phyloP scores from a whole-genome alignment of 2,113 vertebrate species.

The Saguinus imperator region DNA sequence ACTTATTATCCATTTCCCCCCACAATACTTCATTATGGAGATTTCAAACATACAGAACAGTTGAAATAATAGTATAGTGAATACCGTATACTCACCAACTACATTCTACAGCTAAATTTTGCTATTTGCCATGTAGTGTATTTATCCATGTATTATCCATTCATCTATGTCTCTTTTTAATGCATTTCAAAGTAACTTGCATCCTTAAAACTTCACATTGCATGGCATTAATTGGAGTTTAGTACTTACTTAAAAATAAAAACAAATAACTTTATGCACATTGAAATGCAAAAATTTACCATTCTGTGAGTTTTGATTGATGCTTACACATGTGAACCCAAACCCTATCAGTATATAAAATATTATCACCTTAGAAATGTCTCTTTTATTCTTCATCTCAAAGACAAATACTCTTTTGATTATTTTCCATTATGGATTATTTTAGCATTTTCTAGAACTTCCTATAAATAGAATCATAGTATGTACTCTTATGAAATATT shows the following conservation, averaged over 20 bases:
- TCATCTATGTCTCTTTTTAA: not conserved
- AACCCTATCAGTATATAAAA: not conserved
- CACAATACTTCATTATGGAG: not conserved
- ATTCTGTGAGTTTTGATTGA: not conserved
- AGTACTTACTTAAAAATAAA: not conserved
- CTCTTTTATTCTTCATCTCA: not conserved
- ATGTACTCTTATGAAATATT: not conserved
- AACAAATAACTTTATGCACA: not conserved
- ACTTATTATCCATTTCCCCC: not conserved
- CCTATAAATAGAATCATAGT: not conserved
- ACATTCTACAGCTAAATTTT: not conserved
- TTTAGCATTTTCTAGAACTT: slow-evolving; percentile 24
- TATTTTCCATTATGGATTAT: not conserved
- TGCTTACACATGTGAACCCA: not conserved
- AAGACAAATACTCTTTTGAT: not conserved
- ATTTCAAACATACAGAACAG: not conserved
- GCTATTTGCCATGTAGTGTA: not conserved
- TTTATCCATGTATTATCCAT: not conserved
- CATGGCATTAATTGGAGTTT: not conserved
- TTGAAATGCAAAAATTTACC: not conserved
- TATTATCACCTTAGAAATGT: not conserved
- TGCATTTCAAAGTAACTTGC: not conserved
- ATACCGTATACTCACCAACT: not conserved
- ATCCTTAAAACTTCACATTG: not conserved
- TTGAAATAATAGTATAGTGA: not conserved